These are phyloP conservation scores for Zootoca vivipara DNA, from an alignment of 2,113 vertebrate species.

Conservation along the genomic window DNA sequence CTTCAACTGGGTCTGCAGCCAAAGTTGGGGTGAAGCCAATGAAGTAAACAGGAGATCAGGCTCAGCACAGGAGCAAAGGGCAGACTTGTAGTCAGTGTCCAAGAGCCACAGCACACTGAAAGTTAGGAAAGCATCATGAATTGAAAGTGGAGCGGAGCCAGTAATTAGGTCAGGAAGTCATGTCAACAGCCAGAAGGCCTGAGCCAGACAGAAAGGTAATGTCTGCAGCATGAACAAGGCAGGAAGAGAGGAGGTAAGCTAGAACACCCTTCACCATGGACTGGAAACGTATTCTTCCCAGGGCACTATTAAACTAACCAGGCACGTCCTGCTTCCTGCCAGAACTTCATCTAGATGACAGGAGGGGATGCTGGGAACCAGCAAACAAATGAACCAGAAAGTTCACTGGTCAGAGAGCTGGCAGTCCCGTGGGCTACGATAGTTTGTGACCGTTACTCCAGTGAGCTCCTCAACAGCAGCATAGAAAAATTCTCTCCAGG, in stretches of 20 bases:
- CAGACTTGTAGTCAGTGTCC: neutral
- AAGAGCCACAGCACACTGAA: neutral
- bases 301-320: slow-evolving; percentile 18
- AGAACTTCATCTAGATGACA: neutral
- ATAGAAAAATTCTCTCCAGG: neutral
- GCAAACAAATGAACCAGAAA: neutral
- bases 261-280: neutral
- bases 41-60: slow-evolving; percentile 7
- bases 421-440: neutral
- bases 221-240: neutral
- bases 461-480: neutral
- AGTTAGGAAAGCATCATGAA: neutral
- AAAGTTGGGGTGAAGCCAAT: slow-evolving; percentile 7
- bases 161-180: slow-evolving; percentile 21
- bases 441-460: neutral
- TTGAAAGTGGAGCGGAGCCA: neutral
- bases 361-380: neutral
- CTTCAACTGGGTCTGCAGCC: neutral
- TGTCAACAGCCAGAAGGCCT: slow-evolving; percentile 9
- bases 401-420: neutral
- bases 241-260: neutral
- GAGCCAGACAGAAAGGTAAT: slow-evolving; percentile 5
- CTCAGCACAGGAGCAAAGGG: neutral
- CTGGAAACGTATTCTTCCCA: neutral
- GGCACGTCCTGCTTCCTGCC: neutral